Conservation (phyloP, 2,113 vertebrate genomes). For the Hyperoodon ampullatus region DNA sequence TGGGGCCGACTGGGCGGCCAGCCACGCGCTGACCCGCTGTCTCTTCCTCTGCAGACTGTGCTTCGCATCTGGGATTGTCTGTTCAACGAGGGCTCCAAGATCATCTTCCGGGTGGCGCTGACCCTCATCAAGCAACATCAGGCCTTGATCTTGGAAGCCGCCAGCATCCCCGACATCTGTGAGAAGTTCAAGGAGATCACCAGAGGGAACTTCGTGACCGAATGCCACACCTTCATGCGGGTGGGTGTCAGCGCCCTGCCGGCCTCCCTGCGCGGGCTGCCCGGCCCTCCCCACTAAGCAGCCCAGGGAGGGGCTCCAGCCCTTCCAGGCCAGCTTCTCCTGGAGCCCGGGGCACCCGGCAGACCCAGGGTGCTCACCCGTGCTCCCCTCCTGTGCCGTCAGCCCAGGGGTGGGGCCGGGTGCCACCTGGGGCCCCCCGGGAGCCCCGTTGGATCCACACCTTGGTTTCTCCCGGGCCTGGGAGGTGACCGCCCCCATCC, state of each 20-base stretch:
- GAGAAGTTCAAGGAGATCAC: constrained; percentile 94
- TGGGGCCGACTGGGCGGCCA: accelerated
- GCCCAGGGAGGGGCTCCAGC: not conserved
- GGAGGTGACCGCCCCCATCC: not conserved
- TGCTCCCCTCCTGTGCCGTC: too few relatives aligned
- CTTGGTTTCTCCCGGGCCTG: not conserved
- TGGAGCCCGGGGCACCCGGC: not conserved
- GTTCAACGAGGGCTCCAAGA: constrained; percentile 97
- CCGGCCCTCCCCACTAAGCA: not conserved
- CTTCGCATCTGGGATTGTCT: constrained; percentile 97
- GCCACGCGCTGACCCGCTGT: accelerated
- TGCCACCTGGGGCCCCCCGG: not conserved
- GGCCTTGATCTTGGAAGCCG: constrained; percentile 90
- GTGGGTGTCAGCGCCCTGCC: constrained; percentile 74
- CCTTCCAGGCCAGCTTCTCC: not conserved
- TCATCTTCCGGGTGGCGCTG: constrained; percentile 95
- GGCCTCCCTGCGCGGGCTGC: not conserved
- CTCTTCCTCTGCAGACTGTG: constrained; percentile 89
- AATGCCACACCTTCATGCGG: constrained; percentile 96
- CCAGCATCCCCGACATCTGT: constrained; percentile 91
- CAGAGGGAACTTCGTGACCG: constrained; percentile 89
- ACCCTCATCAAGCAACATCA: constrained; percentile 94
- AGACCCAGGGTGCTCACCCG: accelerated
- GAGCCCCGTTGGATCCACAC: not conserved
- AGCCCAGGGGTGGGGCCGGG: not conserved